phyloP scores from a whole-genome alignment of 2,888 invertebrate species.

The Nemapogon koenigi region DNA sequence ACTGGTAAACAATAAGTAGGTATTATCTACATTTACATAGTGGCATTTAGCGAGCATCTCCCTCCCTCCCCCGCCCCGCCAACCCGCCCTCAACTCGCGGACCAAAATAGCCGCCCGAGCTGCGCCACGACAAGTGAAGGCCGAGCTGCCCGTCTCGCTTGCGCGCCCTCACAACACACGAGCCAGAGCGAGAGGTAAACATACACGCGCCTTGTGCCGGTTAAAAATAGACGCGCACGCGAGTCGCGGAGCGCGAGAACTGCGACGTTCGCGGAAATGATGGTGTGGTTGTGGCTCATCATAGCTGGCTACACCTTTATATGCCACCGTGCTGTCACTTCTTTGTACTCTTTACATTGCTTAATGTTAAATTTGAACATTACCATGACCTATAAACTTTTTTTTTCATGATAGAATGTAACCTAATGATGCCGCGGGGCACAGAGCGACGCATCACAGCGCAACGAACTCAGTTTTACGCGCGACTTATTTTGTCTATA shows the following conservation, averaged over 20 bases:
- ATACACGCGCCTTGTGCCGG: conserved; percentile 31
- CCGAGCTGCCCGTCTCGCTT: conserved; percentile 27
- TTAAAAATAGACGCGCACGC: conserved; percentile 50
- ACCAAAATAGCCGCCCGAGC: conserved; percentile 34
- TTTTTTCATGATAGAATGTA: no score
- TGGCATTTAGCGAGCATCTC: no score
- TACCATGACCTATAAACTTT: no score
- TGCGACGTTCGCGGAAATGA: not conserved
- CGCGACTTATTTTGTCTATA: no score
- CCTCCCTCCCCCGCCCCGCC: conserved; percentile 20
- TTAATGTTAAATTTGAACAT: no score
- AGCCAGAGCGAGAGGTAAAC: conserved; percentile 1
- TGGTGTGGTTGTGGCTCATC: not conserved
- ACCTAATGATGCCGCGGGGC: no score
- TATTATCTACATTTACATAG: no score
- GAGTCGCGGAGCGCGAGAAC: conserved; percentile 21
- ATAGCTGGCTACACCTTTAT: not conserved
- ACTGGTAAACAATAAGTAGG: no score
- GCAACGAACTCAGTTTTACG: no score
- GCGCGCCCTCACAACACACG: conserved; percentile 16
- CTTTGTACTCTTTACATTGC: no score
- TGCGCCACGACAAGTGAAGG: conserved; percentile 49
- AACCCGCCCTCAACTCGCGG: conserved; percentile 16
- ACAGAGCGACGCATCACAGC: no score
- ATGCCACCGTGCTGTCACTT: no score